A percentile compares a stretch with the other conserved stretches of the same genome.
Conservation (phyloP, 1,140 invertebrate species). For the Lepidurus couesii region DNA sequence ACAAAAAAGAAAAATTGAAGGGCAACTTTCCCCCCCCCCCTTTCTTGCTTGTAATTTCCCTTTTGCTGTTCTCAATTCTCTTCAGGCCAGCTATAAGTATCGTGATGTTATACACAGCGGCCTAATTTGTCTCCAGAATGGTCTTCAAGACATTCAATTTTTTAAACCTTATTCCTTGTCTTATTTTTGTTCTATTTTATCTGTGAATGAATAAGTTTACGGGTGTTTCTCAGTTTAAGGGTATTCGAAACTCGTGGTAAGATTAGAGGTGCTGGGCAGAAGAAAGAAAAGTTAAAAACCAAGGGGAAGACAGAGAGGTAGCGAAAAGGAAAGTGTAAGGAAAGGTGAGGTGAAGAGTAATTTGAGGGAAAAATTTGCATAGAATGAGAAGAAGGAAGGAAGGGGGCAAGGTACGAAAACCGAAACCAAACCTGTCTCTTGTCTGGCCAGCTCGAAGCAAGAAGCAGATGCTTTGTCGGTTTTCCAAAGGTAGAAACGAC, state of each 20-base stretch:
- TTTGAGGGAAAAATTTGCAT: constrained; percentile 10
- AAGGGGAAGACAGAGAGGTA: not conserved
- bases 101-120: too few relatives aligned
- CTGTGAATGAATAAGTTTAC: too few relatives aligned
- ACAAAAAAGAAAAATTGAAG: not conserved
- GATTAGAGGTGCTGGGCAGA: not conserved
- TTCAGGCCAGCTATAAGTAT: too few relatives aligned
- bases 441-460: not conserved
- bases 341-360: not conserved
- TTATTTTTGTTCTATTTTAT: too few relatives aligned
- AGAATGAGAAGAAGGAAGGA: not conserved
- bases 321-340: not conserved
- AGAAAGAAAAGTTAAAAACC: not conserved
- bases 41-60: not conserved
- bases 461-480: constrained; percentile 21
- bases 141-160: too few relatives aligned
- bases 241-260: not conserved
- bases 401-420: not conserved
- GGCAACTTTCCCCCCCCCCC: not conserved
- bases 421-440: not conserved
- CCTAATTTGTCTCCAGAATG: too few relatives aligned
- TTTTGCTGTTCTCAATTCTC: too few relatives aligned
- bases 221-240: too few relatives aligned
- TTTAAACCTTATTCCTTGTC: too few relatives aligned
- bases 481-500: not conserved